Base-by-base conservation (phyloP, 2,797 vertebrate species). In the Pipistrellus kuhlii region DNA sequence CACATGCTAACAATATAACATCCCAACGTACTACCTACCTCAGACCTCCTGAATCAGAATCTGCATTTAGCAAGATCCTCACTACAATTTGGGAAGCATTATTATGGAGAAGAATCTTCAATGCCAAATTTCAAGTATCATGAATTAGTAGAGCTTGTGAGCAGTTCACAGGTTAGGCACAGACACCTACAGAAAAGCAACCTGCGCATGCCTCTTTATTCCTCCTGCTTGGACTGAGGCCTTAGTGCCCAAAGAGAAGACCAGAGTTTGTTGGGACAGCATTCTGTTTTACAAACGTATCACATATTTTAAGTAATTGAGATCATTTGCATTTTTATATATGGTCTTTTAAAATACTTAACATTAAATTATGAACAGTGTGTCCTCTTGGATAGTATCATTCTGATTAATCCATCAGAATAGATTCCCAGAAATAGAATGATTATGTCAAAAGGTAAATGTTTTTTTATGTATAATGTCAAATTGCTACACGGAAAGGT, bases 291-390 rank as follows among this genome's bases (percentile, higher is more conserved):
- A 82, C n/a, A n/a, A 32, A 81, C 4, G 18, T 46, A 32, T 91
- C 21, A 62, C 15, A 62, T 30, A 64, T 85, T 64, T 85, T 88
- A 66, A 92, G 38, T 68, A 57, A 80, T 14, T 85, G 23, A 17
- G 46, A 66, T 48, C 46, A 48, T 48, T 48, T 48, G 46, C 11
- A 48, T 48, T 48, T 48, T 48, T 48, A 48, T 59, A 68, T 32
- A 13, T 66, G 23, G 6, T 23, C 78, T 66, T 66, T 71, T 57
- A 48, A 66, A 85, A 72, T 88, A 77, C 53, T 92, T 92, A 64
- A 94, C 53, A 92, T 55, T 89, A 85, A 80, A 73, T 84, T 18
- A 15, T 73, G 20, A 92, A 75, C 2, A 68, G n/a, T 46, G 73
- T 85, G 12, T 7, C 27, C 32, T 80, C 38, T 89, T 85, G 64